Base-by-base conservation (phyloP, 2,797 vertebrate genomes). In the Acanthornis magna region DNA sequence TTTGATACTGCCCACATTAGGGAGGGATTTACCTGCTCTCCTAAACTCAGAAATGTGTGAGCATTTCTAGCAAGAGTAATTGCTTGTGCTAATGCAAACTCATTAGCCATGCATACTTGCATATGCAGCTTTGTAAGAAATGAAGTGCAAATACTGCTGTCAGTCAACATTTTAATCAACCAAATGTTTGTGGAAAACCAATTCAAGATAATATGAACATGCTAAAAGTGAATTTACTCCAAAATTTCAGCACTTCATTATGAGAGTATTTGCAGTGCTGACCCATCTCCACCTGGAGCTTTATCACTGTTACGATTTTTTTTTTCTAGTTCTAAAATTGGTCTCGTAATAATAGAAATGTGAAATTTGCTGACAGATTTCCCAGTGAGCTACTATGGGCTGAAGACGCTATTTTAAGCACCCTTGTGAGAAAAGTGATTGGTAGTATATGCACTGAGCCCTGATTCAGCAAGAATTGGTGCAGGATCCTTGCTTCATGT, bases 301-400 rank as follows among this genome's bases (percentile, higher is more conserved):
- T 85, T 80, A 95, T 89, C 63, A 68, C 34, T 71, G 36, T 60
- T 82, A 15, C n/a, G 43, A 48, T 75, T 66, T 85, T 61, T 66
- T 66, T 68, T 75, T 63, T 5, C 62, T 85, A 36, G 30, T 85
- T 90, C 93, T 93, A 88, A 93, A 91, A 89, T 87, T 90, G 57
- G 63, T 76, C 77, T 81, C 60, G 55, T 90, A 96, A 95, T 93
- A 95, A 96, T 67, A 93, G 94, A 93, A 92, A 90, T 0, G 16
- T 70, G 53, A 94, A 90, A 95, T 90, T 87, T 94, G 85, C 93
- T 96, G 95, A 96, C 89, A 94, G 93, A 89, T 94, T 94, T 95
- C 88, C 95, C 94, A 93, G 63, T 71, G 83, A 93, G 71, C 91
- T 82, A 27, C 1, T 1, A 81, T 43, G 77, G 73, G 88, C 53